Percentiles rank a stretch among this genome's conserved stretches.
These are phyloP conservation scores for Conomelus anceps DNA, from an alignment of 2,888 invertebrate genomes.

Conservation along the genomic window DNA sequence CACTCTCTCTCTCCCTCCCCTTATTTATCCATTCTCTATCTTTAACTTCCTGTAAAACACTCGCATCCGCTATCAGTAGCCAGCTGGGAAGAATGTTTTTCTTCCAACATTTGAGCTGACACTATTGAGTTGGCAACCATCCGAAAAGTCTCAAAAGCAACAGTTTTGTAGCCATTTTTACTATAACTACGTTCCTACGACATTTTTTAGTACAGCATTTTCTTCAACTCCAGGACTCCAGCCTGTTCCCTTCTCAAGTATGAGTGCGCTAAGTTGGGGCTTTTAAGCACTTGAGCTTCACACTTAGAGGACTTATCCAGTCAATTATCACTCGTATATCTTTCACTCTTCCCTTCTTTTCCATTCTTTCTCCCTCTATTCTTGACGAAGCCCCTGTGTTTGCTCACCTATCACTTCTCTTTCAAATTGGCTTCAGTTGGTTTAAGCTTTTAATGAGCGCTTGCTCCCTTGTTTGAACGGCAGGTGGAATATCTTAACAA, in stretches of 20 bases:
- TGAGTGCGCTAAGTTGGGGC: background rate
- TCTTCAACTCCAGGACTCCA: background rate
- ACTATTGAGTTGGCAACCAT: no score
- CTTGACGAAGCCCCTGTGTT: background rate
- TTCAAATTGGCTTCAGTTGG: background rate
- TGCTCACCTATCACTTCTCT: background rate
- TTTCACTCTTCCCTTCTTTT: background rate
- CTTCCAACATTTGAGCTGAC: no score
- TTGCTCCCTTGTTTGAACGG: background rate
- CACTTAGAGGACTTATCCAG: background rate
- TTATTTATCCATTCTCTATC: background rate
- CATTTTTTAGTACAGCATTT: background rate
- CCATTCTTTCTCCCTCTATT: background rate
- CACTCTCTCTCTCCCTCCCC: no score
- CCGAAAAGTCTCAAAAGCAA: background rate
- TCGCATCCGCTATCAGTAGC: no score
- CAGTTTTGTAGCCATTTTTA: background rate
- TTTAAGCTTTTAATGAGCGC: background rate
- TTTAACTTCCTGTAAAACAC: background rate
- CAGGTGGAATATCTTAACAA: background rate
- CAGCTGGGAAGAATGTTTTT: no score
- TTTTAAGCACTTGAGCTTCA: background rate
- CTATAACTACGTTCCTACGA: background rate
- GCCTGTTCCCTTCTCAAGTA: background rate
- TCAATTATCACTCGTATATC: background rate